phyloP scores from a whole-genome alignment of 2,113 vertebrate genomes.

The Australoheros scitulus region DNA sequence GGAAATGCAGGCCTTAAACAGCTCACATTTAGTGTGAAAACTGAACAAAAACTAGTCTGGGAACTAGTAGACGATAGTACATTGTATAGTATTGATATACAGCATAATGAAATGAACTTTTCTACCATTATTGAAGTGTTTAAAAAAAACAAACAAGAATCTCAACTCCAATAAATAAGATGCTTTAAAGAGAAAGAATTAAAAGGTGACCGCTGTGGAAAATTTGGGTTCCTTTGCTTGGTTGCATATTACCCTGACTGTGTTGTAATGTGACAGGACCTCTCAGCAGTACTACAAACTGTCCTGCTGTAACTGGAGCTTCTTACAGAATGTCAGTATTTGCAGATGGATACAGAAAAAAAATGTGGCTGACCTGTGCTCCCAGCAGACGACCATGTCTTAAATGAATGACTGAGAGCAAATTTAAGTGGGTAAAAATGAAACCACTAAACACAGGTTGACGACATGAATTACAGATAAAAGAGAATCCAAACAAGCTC shows the following conservation, averaged over 20 bases:
- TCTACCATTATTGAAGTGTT: neutral
- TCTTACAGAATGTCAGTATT: neutral
- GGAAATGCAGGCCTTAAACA: neutral
- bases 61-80: too few relatives aligned
- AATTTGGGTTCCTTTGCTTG: accelerated
- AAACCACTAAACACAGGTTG: conserved; percentile 6
- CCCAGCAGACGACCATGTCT: neutral
- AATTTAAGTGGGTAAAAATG: neutral
- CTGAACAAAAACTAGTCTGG: too few relatives aligned
- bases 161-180: neutral
- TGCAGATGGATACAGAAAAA: neutral
- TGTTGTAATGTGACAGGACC: neutral
- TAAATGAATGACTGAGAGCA: neutral
- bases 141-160: too few relatives aligned
- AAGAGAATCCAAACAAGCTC: neutral
- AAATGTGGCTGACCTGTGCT: neutral
- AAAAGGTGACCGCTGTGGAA: neutral
- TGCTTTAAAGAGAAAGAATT: neutral
- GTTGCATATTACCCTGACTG: neutral
- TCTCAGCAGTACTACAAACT: neutral
- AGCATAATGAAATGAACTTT: too few relatives aligned
- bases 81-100: too few relatives aligned
- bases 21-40: neutral
- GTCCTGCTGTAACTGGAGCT: neutral
- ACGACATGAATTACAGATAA: neutral